Conservation (phyloP, 2,888 invertebrate species). For the Pterostichus niger region DNA sequence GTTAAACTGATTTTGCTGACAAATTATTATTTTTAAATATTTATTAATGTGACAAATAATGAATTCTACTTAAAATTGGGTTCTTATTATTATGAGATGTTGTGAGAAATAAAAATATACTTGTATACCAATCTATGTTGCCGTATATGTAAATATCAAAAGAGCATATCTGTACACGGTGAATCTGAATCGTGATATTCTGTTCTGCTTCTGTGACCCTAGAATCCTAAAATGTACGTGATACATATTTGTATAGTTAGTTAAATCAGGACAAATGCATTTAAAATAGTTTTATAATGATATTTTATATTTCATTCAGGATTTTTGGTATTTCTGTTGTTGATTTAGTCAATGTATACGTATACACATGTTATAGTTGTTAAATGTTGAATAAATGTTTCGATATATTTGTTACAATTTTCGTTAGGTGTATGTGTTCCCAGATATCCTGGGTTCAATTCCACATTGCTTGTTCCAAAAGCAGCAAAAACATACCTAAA, state of each 20-base stretch:
- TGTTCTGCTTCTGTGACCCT: conserved; percentile 58
- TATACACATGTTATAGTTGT: conserved; percentile 62
- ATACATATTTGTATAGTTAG: conserved; percentile 56
- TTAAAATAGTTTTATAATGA: conserved; percentile 52
- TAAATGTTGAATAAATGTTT: conserved; percentile 66
- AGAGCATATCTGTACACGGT: conserved; percentile 18
- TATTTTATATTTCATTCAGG: conserved; percentile 57
- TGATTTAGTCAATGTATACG: conserved; percentile 46
- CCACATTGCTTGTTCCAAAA: too few relatives aligned
- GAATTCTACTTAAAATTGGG: neutral
- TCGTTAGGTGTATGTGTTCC: conserved; percentile 23
- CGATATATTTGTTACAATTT: conserved; percentile 63
- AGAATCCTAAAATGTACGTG: conserved; percentile 10
- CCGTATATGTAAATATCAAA: conserved; percentile 42
- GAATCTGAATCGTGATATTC: conserved; percentile 37
- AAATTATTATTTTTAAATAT: neutral
- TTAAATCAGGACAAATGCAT: conserved; percentile 49
- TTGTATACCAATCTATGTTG: conserved; percentile 28
- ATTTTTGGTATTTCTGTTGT: conserved; percentile 54
- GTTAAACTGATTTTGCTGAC: too few relatives aligned
- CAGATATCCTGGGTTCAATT: neutral
- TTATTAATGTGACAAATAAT: neutral
- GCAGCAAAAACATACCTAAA: too few relatives aligned
- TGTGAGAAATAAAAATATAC: conserved; percentile 16
- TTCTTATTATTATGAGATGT: neutral